phyloP scores from a whole-genome alignment of 53 echinoderm and acorn worm species.

The Echinometra lucunter region DNA sequence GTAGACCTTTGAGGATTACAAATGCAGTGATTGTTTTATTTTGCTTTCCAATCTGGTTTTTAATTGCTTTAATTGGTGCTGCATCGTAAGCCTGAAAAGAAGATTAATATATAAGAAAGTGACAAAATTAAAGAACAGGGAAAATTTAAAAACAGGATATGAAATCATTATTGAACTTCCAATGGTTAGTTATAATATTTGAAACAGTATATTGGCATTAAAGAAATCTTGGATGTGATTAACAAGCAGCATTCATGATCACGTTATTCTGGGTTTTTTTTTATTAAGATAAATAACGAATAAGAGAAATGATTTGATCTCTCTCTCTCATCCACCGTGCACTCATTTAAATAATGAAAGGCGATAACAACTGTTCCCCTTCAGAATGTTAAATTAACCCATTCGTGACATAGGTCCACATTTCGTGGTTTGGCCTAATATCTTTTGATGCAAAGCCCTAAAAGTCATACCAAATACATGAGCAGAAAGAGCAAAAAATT shows the following conservation, averaged over 20 bases:
- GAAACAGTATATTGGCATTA: neutral
- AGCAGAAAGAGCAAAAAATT: too few species aligned
- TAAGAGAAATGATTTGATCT: neutral
- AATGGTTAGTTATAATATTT: neutral
- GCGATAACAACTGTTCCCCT: neutral
- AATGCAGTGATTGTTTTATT: neutral
- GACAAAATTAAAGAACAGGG: slow-evolving; percentile 19
- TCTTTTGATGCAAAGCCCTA: too few species aligned
- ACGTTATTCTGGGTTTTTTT: neutral
- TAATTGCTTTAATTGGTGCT: neutral
- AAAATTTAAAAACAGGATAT: neutral
- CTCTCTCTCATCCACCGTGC: neutral
- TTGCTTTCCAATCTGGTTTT: neutral
- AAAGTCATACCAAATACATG: too few species aligned
- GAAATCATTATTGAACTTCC: slow-evolving; percentile 29
- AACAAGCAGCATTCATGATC: neutral
- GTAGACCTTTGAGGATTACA: neutral
- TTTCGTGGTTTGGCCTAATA: too few species aligned
- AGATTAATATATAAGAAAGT: neutral
- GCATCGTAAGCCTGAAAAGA: neutral
- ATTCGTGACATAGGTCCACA: too few species aligned
- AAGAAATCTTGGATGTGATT: slow-evolving; percentile 18
- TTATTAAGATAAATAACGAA: neutral
- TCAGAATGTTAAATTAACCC: too few species aligned
- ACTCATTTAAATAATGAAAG: neutral